phyloP scores from a whole-genome alignment of 2,797 vertebrate species.

The Micropoecilia bifurca region DNA sequence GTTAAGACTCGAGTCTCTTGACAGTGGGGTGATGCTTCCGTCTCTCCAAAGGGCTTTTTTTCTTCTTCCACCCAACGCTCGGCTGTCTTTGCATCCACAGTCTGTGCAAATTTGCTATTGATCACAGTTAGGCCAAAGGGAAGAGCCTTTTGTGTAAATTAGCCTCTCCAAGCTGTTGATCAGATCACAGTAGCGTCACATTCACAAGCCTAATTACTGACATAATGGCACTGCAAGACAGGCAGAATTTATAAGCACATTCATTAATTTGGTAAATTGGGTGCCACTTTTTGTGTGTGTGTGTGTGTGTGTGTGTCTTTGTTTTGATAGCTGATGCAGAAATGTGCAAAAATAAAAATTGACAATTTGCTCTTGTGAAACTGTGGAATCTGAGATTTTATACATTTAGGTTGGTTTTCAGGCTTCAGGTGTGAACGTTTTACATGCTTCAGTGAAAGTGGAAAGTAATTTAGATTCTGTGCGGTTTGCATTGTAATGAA shows the following conservation, averaged over 20 bases:
- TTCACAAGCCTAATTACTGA: conserved; percentile 17
- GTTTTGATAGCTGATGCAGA: conserved; percentile 2
- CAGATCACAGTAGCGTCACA: conserved; percentile 2
- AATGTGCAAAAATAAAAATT: background rate
- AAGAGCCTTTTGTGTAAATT: conserved; percentile 3
- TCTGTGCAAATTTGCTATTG: conserved; percentile 30
- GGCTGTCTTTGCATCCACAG: conserved; percentile 50
- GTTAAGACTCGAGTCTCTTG: conserved; percentile 56
- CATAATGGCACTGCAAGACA: conserved; percentile 10
- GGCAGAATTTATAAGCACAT: conserved; percentile 5
- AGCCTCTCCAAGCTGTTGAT: conserved; percentile 8
- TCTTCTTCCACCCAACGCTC: conserved; percentile 36
- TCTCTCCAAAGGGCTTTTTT: conserved; percentile 39
- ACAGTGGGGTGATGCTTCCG: conserved; percentile 50
- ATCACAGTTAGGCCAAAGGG: conserved; percentile 26
- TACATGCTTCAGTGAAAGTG: background rate
- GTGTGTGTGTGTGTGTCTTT: background rate
- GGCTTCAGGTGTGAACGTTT: background rate
- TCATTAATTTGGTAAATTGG: conserved; percentile 21
- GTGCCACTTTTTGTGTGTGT: conserved; percentile 1
- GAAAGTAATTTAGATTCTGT: conserved; percentile 1
- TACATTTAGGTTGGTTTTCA: background rate
- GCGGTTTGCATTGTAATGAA: conserved; percentile 3
- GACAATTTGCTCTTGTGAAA: background rate
- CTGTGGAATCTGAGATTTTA: background rate